Evolutionary conservation across 1,140 invertebrate genomes (phyloP), one percentile per base, ranked within the genome.

Genomic region (Araneus ventricosus): DNA sequence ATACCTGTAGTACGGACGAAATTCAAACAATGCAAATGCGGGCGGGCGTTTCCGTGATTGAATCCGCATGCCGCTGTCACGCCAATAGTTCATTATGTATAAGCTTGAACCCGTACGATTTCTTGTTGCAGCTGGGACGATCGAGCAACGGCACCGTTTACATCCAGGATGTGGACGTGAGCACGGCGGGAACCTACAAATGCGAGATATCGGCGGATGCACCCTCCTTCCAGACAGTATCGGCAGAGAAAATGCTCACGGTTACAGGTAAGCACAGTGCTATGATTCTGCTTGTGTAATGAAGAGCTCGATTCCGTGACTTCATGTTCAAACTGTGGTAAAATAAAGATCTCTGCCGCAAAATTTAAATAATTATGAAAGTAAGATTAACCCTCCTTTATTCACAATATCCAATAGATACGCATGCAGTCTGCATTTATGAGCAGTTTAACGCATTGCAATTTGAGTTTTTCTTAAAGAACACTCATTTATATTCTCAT

Each of bases 201-300:
- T 98, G 98, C 95, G 97, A 98, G 95, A 97, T 98, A 93, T 98
- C 97, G 1, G 97, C 97, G 3, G 98, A 98, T 95, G 97, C 97
- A 22, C 98, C 98, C 2, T 97, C 97, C 79, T 98, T 98, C 95
- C 97, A 97, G 95, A 98, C 98, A 1, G 96, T 97, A 2, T 96
- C 97, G 94, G 96, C 97, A 90, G 96, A 96, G 93, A 96, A 96
- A 70, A 96, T 96, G 94, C 97, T 98, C 97, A 97, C 97, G 94
- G 96, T 98, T 89, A 97, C 97, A 79, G 97, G 85, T 87, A 87
- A 59, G 85, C 14, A 34, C 4, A 4, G 30, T 4, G 17, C 45
- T 0, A 52, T 52, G 45, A 52, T 52, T 14, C 45, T 52, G 45
- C 45, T 52, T 52, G 10, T 1, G 45, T 52, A 52, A 52, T 52